These are phyloP conservation scores for Scolopax bukidnonensis DNA, from an alignment of 2,797 vertebrate genomes.

Conservation along the genomic window DNA sequence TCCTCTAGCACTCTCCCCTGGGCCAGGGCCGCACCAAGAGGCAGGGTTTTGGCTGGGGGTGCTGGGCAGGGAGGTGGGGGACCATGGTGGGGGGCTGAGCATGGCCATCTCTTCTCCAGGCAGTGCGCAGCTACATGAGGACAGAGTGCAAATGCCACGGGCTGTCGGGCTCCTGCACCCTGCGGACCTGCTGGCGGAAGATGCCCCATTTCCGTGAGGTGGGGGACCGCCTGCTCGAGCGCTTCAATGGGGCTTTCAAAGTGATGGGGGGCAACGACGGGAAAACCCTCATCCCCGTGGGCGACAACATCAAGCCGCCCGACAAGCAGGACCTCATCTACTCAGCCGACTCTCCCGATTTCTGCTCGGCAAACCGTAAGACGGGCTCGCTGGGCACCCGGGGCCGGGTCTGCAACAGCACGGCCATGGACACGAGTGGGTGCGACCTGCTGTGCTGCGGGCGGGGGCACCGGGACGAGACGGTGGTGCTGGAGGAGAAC, in stretches of 20 bases:
- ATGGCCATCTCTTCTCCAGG: conserved; percentile 71
- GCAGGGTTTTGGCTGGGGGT: neutral
- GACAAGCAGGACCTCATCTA: conserved; percentile 96
- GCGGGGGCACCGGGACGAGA: conserved; percentile 90
- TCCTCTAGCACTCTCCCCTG: fast-evolving
- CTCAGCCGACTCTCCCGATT: conserved; percentile 94
- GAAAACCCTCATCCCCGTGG: conserved; percentile 93
- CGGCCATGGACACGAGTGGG: conserved; percentile 94
- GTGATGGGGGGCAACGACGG: conserved; percentile 98
- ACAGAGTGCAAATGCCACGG: conserved; percentile 98
- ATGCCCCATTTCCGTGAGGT: conserved; percentile 97
- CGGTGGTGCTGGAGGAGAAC: conserved; percentile 94
- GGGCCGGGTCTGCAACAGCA: conserved; percentile 94
- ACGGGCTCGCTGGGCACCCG: conserved; percentile 93
- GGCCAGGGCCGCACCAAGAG: neutral
- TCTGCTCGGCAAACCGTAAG: conserved; percentile 94
- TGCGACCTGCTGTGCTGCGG: conserved; percentile 97
- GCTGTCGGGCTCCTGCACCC: conserved; percentile 93
- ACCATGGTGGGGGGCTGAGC: neutral
- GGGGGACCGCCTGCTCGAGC: conserved; percentile 91
- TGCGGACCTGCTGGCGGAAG: conserved; percentile 98
- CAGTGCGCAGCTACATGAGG: conserved; percentile 94
- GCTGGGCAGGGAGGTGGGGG: neutral
- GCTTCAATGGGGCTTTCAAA: conserved; percentile 96
- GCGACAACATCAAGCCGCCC: conserved; percentile 93